Percentiles rank a stretch among this genome's conserved stretches.
phyloP scores from a whole-genome alignment of 2,797 vertebrate genomes.

The Taeniopygia guttata region DNA sequence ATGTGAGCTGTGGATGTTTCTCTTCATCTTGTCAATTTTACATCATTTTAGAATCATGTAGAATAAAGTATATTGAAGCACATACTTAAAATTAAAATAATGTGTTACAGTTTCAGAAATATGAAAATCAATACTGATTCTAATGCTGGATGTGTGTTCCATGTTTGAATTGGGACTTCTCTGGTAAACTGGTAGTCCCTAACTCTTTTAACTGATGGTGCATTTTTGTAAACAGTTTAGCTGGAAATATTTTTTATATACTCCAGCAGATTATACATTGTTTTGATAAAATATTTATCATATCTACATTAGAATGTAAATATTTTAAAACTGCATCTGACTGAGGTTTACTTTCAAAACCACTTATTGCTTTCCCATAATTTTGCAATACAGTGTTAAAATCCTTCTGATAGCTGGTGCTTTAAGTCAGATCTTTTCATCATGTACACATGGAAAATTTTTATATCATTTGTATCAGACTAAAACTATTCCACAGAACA shows the following conservation, averaged over 20 bases:
- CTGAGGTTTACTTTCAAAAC: constrained; percentile 34
- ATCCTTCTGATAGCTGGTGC: constrained; percentile 32
- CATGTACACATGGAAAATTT: not conserved
- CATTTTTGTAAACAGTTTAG: constrained; percentile 66
- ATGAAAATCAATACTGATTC: not conserved
- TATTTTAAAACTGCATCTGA: constrained; percentile 58
- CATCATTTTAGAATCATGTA: not conserved
- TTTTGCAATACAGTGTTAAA: constrained; percentile 47
- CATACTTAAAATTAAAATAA: not conserved
- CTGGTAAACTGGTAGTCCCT: constrained; percentile 29
- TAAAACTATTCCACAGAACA: not conserved
- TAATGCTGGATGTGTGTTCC: constrained; percentile 56
- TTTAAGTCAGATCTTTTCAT: not conserved
- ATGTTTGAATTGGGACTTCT: constrained; percentile 40
- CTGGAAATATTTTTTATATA: constrained; percentile 67
- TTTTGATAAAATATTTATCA: constrained; percentile 60
- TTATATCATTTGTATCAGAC: constrained; percentile 52
- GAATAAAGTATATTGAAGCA: constrained; percentile 17
- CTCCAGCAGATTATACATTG: constrained; percentile 44
- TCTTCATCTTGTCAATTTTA: not conserved
- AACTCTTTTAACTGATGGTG: constrained; percentile 55
- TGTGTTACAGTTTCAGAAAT: not conserved
- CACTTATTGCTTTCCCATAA: not conserved
- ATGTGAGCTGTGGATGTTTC: not conserved
- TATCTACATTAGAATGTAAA: constrained; percentile 49